Percentiles rank a stretch among this genome's conserved stretches.
Conservation (phyloP, 2,113 vertebrate genomes). For the Upupa epops region DNA sequence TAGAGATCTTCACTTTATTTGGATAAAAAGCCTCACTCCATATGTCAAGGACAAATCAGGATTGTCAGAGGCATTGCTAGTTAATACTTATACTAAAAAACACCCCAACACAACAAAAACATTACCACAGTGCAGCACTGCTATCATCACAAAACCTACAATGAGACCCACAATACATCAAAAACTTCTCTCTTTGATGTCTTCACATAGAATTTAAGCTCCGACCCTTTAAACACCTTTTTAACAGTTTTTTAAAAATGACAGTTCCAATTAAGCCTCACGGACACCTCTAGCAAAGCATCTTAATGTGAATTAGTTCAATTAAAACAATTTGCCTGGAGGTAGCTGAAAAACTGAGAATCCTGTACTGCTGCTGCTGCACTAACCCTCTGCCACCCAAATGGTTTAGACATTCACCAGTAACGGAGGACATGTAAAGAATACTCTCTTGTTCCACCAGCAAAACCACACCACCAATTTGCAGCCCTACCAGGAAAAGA, state of each 20-base stretch:
- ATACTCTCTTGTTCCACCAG: constrained; percentile 76
- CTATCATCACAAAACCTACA: not conserved
- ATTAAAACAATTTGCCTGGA: constrained; percentile 47
- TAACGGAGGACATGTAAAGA: constrained; percentile 68
- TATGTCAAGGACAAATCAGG: not conserved
- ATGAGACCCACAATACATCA: not conserved
- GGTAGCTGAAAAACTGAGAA: constrained; percentile 17
- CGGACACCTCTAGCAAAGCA: constrained; percentile 8
- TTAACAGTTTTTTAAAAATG: constrained; percentile 19
- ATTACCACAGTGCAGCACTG: not conserved
- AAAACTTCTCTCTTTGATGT: not conserved
- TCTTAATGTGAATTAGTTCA: constrained; percentile 26
- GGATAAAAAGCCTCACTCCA: not conserved
- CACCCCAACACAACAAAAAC: too few relatives aligned
- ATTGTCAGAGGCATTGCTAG: not conserved
- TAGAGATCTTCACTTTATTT: not conserved
- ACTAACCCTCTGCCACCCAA: not conserved
- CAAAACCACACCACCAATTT: constrained; percentile 63
- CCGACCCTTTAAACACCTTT: not conserved
- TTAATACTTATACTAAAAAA: not conserved
- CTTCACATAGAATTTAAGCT: not conserved
- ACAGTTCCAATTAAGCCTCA: constrained; percentile 5
- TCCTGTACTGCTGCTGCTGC: not conserved
- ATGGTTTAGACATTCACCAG: constrained; percentile 33
- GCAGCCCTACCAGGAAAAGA: constrained; percentile 63